Base-by-base conservation (phyloP, 2,888 invertebrate genomes). In the Aphidius colemani region DNA sequence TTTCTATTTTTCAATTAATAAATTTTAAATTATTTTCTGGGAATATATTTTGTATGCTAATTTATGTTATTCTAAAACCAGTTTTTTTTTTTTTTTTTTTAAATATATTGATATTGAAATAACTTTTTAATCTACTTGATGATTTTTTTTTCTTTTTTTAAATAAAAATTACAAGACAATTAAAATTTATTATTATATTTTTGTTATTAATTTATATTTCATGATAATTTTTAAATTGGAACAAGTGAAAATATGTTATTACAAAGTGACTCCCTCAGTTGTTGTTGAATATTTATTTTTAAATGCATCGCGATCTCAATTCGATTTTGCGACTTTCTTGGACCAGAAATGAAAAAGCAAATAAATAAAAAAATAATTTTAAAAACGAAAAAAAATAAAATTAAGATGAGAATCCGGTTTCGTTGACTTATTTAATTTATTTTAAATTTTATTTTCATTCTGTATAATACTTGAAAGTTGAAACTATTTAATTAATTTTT, bases 231-330 rank as follows among this genome's bases (percentile, higher is more conserved):
- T 43, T 51, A 56, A 55, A 40, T 44, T 18, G 43, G 53, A 13
- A 49, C 45, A 55, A 59, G 67, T 65, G 69, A 69, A 69, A 69
- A 66, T 60, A 66, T 63, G 66, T 66, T 66, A 69, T 69, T 69
- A 69, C 65, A 64, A 53, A 50, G 40, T 51, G 48, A 59, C 55
- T 65, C 58, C 45, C 30, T 30, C 30, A 30, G 3, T 30, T 65
- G 3, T 30, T 65, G 41, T 48, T 55, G 56, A 44, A 48, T 59
- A 53, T 58, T 51, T 57, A 57, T 49, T 63, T 56, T 58, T 68
- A 69, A 69, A 67, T 69, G 66, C 68, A 69, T 61, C 64, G 57
- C 61, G 64, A 67, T 66, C 64, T 63, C 64, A 59, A 68, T 67
- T 68, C 61, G 63, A 69, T 69, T 68, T 66, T 65, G 43, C 44